Percentiles rank a stretch among this genome's conserved stretches.
Evolutionary conservation across 2,888 invertebrate genomes (phyloP).

Genomic region (Xanthorhoe spadicearia): DNA sequence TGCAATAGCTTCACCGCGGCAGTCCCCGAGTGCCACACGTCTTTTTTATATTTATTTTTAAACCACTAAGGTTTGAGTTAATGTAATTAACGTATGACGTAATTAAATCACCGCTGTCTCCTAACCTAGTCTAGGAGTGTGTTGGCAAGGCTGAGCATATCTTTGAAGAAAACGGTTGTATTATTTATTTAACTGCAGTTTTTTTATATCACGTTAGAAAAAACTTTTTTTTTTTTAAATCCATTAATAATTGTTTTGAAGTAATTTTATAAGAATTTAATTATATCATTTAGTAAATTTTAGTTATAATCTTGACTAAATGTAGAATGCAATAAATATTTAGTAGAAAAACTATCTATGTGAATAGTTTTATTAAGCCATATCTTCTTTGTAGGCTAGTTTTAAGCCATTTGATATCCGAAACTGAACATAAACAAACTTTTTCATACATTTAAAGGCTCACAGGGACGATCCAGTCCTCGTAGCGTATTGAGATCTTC

Average conservation of each 20-base stretch:
- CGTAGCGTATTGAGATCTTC: not conserved
- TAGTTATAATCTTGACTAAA: not conserved
- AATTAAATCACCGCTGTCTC: slow-evolving; percentile 17
- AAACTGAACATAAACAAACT: no score
- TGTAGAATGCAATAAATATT: not conserved
- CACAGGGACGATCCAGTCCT: not conserved
- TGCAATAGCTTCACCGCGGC: no score
- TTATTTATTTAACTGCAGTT: slow-evolving; percentile 12
- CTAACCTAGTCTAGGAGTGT: slow-evolving; percentile 7
- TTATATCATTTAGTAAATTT: not conserved
- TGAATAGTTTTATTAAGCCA: slow-evolving; percentile 23
- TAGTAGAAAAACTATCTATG: slow-evolving; percentile 17
- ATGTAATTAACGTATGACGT: slow-evolving; percentile 10
- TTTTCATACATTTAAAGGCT: no score
- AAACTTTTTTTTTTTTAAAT: no score
- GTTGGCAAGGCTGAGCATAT: slow-evolving; percentile 42
- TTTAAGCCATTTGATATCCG: slow-evolving; percentile 18
- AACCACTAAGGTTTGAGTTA: no score
- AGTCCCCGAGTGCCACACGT: no score
- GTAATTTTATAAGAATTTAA: not conserved
- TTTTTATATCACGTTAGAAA: no score
- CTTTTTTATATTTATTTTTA: no score
- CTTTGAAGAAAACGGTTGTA: slow-evolving; percentile 39
- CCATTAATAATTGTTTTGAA: no score
- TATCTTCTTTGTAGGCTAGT: slow-evolving; percentile 41